Percentiles rank a stretch among this genome's conserved stretches.
Evolutionary conservation across 2,113 vertebrate genomes (phyloP).

Genomic region (Chaetodon trifascialis): DNA sequence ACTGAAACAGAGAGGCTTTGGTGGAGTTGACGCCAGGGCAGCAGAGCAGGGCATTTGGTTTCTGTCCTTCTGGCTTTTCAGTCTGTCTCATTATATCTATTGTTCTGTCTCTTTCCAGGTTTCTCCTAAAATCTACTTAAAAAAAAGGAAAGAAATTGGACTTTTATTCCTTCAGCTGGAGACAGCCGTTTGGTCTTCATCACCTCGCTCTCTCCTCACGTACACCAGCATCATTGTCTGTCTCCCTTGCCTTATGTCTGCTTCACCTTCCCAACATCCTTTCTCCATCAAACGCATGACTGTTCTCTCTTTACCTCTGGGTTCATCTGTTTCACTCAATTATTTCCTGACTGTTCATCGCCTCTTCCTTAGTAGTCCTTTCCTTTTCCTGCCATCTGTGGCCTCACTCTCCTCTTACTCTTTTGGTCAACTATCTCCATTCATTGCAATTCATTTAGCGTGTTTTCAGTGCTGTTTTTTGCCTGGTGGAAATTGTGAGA

Average conservation of each 20-base stretch:
- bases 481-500: background rate
- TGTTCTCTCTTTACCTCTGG: constrained; percentile 34
- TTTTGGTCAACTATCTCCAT: background rate
- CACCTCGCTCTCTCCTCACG: constrained; percentile 26
- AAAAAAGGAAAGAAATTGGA: background rate
- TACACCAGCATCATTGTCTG: constrained; percentile 21
- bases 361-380: constrained; percentile 38
- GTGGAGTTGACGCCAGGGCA: constrained; percentile 24
- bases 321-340: constrained; percentile 57
- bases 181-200: constrained; percentile 34
- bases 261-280: constrained; percentile 43
- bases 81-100: constrained; percentile 51
- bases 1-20: constrained; percentile 52
- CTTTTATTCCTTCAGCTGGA: constrained; percentile 45
- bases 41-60: constrained; percentile 35
- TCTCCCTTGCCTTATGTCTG: constrained; percentile 5
- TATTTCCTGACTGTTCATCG: constrained; percentile 55
- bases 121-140: constrained; percentile 34
- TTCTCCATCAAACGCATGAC: constrained; percentile 35
- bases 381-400: constrained; percentile 43
- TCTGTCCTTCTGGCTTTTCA: constrained; percentile 52
- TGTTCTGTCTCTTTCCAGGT: constrained; percentile 20
- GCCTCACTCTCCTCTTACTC: background rate
- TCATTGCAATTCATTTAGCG: background rate
- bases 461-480: background rate